Percentiles rank a stretch among this genome's conserved stretches.
These are phyloP conservation scores for Triplophysa yarkandensis DNA, from an alignment of 2,797 vertebrate species.

Conservation along the genomic window DNA sequence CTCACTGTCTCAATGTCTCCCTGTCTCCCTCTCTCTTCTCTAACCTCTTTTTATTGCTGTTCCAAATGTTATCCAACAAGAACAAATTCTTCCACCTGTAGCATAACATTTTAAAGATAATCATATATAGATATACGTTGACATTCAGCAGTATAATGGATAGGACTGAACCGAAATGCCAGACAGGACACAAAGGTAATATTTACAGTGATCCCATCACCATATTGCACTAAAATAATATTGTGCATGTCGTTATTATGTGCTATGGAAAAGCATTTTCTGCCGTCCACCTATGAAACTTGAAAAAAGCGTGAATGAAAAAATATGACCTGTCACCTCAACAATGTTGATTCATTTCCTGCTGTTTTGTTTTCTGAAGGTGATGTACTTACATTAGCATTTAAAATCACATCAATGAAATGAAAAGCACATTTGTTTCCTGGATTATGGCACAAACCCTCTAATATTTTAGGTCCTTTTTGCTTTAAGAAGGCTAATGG, in stretches of 20 bases:
- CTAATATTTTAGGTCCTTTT: not conserved
- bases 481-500: not conserved
- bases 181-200: not conserved
- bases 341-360: not conserved
- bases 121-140: too few species aligned
- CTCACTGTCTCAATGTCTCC: slow-evolving; percentile 4
- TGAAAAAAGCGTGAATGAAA: not conserved
- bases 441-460: not conserved
- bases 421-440: slow-evolving; percentile 5
- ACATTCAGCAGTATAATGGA: not conserved
- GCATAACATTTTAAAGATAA: not conserved
- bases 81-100: slow-evolving; percentile 10
- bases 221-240: slow-evolving; percentile 6
- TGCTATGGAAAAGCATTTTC: slow-evolving; percentile 25
- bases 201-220: not conserved
- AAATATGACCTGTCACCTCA: slow-evolving; percentile 27
- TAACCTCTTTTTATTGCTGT: not conserved
- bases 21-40: slow-evolving; percentile 10
- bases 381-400: slow-evolving; percentile 10
- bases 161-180: not conserved
- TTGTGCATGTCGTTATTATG: slow-evolving; percentile 5
- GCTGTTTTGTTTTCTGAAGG: slow-evolving; percentile 17
- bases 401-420: slow-evolving; percentile 9
- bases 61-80: not conserved
- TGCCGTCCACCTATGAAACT: not conserved